A percentile compares a stretch with the other conserved stretches of the same genome.
Evolutionary conservation across 2,888 invertebrate species (phyloP).

Genomic region (Sinodicranocentrus sp.): DNA sequence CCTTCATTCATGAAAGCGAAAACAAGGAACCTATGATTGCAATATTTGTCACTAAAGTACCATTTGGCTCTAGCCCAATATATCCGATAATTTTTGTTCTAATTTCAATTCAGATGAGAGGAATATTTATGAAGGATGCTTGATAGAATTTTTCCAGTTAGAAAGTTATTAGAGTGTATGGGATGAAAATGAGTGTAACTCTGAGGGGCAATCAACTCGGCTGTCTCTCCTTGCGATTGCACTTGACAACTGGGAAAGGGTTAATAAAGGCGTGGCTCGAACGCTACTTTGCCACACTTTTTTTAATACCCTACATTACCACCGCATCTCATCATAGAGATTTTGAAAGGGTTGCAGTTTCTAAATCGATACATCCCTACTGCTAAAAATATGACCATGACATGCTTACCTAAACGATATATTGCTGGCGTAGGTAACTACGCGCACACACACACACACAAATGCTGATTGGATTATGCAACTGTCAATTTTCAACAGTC

Average conservation of each 20-base stretch:
- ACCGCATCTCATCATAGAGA: not conserved
- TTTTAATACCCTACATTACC: no score
- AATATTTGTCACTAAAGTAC: not conserved
- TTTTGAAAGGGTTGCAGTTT: conserved; percentile 8
- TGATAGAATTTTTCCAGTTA: no score
- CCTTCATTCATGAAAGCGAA: not conserved
- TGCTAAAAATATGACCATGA: conserved; percentile 13
- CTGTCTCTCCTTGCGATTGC: no score
- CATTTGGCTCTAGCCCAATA: conserved; percentile 6
- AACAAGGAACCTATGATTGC: not conserved
- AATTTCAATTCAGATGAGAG: no score
- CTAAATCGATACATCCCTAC: not conserved
- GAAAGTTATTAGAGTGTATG: no score
- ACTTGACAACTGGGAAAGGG: conserved; percentile 7
- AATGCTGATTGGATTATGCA: conserved; percentile 14
- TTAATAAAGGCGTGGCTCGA: conserved; percentile 25
- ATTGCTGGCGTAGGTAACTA: not conserved
- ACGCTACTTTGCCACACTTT: no score
- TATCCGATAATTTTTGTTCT: no score
- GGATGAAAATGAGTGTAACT: no score
- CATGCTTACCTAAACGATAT: not conserved
- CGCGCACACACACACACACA: not conserved
- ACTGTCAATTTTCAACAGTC: conserved; percentile 2
- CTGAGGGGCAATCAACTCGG: no score
- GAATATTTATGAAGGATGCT: no score